Base-by-base conservation (phyloP, 1,140 invertebrate genomes). In the Neodiprion virginianus region DNA sequence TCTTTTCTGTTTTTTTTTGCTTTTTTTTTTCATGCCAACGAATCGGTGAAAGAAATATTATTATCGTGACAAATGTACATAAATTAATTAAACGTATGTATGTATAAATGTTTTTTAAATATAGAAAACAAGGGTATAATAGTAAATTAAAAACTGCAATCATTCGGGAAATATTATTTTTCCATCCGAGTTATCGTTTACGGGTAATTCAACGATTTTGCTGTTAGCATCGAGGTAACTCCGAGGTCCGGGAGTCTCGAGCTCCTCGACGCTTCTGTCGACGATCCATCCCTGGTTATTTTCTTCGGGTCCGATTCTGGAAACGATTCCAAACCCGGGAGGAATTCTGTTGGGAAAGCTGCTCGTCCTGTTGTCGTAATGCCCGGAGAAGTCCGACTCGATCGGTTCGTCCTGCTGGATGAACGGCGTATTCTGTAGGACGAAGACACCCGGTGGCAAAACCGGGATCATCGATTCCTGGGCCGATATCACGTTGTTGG, bases 261-360 rank as follows among this genome's bases (percentile, higher is more conserved):
- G 53, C n/a, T 61, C 53, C n/a, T 61, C 53, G 53, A 61, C 53
- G 53, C 53, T 61, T 8, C 53, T 61, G n/a, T 61, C 53, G 11
- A 17, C 53, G 11, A 17, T 12, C n/a, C n/a, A 14, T 12, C n/a
- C 53, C 8, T 8, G 0, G 7, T 61, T 17, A 17, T 61, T 61
- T 5, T 61, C n/a, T 3, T 12, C 8, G 11, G 53, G 4, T 61
- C 53, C 53, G 8, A 8, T 61, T 61, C 53, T 7, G 5, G 53
- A 67, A 69, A 12, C 48, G 14, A 53, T 49, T n/a, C 65, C 72
- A 48, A 74, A 21, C 1, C 28, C 47, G 9, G 72, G 72, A 28
- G 72, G 72, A 17, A 68, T 74, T 48, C 72, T 74, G 47, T 48
- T 23, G 8, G 72, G 72, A 53, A 74, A 74, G 67, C 49, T 48